Conservation (phyloP, 2,113 vertebrate genomes). For the Lampris megalopsis region DNA sequence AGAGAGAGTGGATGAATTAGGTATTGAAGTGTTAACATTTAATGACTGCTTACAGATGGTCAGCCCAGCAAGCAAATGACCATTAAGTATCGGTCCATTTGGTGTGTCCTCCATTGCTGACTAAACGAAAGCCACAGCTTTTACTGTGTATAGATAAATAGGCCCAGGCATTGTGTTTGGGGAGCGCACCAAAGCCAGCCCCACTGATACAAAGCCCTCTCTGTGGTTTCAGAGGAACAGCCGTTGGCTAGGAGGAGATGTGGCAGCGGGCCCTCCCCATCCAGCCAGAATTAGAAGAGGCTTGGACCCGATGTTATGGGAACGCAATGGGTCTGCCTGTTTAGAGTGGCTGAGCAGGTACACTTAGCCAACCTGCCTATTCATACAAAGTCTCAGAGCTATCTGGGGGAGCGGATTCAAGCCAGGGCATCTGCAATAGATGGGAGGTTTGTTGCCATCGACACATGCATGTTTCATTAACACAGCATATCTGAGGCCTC, state of each 20-base stretch:
- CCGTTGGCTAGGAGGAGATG: slow-evolving; percentile 52
- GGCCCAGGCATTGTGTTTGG: slow-evolving; percentile 68
- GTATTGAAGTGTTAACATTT: slow-evolving; percentile 72
- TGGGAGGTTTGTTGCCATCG: not conserved
- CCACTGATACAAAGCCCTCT: slow-evolving; percentile 74
- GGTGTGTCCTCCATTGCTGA: slow-evolving; percentile 39
- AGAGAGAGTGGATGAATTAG: slow-evolving; percentile 14
- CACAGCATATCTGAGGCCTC: not conserved
- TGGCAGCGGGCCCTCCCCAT: slow-evolving; percentile 39
- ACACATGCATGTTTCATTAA: slow-evolving; percentile 5
- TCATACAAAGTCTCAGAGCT: not conserved
- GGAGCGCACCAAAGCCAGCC: slow-evolving; percentile 53
- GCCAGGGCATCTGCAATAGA: not conserved
- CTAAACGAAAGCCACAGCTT: slow-evolving; percentile 60
- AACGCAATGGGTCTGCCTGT: slow-evolving; percentile 42
- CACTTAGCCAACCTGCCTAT: slow-evolving; percentile 28
- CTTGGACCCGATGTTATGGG: slow-evolving; percentile 61
- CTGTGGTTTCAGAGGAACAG: slow-evolving; percentile 70
- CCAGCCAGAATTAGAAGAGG: slow-evolving; percentile 41
- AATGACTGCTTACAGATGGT: slow-evolving; percentile 59
- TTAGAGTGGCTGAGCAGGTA: slow-evolving; percentile 17
- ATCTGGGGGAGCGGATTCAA: not conserved
- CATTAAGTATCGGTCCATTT: slow-evolving; percentile 45
- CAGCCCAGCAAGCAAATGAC: slow-evolving; percentile 53
- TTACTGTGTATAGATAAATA: slow-evolving; percentile 52